Conservation (phyloP, 1,140 invertebrate genomes). For the Maniola jurtina region DNA sequence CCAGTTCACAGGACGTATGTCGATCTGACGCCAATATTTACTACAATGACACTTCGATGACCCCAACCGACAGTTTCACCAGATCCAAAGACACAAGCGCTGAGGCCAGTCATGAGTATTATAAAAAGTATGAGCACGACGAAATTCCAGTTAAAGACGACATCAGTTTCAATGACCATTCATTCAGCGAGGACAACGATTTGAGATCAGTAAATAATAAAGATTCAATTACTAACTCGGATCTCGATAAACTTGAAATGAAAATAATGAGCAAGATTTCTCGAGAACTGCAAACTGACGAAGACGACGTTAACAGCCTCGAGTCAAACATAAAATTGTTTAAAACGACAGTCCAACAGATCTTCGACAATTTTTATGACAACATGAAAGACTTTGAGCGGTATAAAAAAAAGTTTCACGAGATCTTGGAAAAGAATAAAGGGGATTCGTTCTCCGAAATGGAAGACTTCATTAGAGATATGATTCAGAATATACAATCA, state of each 20-base stretch:
- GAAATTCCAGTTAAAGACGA: constrained; percentile 56
- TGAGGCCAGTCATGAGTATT: constrained; percentile 39
- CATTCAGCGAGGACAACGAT: constrained; percentile 23
- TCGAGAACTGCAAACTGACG: constrained; percentile 50
- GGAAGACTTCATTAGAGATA: constrained; percentile 61
- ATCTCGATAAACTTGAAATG: constrained; percentile 54
- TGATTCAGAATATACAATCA: constrained; percentile 56
- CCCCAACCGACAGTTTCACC: not conserved
- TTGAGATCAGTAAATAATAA: constrained; percentile 21
- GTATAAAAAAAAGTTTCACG: constrained; percentile 58
- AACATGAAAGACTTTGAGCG: constrained; percentile 62
- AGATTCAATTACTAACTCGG: constrained; percentile 46
- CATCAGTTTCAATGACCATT: constrained; percentile 26
- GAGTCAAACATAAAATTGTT: constrained; percentile 65
- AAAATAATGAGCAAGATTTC: constrained; percentile 54
- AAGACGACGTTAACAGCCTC: constrained; percentile 40
- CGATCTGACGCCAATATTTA: constrained; percentile 38
- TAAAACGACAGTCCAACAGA: constrained; percentile 59
- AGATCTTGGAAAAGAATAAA: constrained; percentile 52
- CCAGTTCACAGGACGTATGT: constrained; percentile 27
- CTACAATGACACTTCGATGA: not conserved
- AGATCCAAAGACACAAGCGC: not conserved
- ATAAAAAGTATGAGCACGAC: constrained; percentile 58
- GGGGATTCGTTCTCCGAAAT: constrained; percentile 51
- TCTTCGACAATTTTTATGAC: constrained; percentile 60